Evolutionary conservation across 2,888 invertebrate species (phyloP).

Genomic region (Schizaphis graminum): DNA sequence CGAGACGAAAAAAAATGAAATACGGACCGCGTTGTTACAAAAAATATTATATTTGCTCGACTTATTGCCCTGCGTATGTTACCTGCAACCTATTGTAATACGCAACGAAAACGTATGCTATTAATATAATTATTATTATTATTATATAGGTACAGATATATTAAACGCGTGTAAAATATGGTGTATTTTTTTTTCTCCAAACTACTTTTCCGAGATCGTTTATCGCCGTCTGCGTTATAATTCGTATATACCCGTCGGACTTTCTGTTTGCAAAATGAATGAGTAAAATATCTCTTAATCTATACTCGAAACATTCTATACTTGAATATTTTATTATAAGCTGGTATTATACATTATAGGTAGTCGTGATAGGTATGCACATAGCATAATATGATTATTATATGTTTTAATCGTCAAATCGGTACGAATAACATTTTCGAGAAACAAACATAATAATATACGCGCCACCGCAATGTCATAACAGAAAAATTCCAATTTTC

Average conservation of each 20-base stretch:
- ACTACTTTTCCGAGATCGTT: conserved; percentile 43
- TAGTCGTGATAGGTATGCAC: not conserved
- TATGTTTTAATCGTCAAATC: conserved; percentile 14
- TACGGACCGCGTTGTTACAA: not conserved
- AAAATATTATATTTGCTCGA: not conserved
- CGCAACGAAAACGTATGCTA: not conserved
- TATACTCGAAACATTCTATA: not conserved
- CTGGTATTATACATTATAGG: not conserved
- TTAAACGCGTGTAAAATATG: not conserved
- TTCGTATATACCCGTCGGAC: not conserved
- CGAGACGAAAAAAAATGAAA: not conserved
- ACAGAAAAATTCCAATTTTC: conserved; percentile 34
- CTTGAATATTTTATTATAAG: not conserved
- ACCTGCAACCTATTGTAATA: not conserved
- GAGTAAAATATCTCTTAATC: conserved; percentile 16
- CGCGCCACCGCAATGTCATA: not conserved
- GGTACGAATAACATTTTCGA: not conserved
- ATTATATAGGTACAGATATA: not conserved
- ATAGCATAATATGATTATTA: not conserved
- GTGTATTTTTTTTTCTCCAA: conserved; percentile 23
- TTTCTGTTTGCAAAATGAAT: conserved; percentile 12
- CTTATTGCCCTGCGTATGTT: not conserved
- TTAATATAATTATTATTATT: not conserved
- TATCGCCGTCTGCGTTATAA: not conserved
- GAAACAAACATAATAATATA: not conserved